Evolutionary conservation across 2,797 vertebrate genomes (phyloP).

Genomic region (Chelon labrosus): DNA sequence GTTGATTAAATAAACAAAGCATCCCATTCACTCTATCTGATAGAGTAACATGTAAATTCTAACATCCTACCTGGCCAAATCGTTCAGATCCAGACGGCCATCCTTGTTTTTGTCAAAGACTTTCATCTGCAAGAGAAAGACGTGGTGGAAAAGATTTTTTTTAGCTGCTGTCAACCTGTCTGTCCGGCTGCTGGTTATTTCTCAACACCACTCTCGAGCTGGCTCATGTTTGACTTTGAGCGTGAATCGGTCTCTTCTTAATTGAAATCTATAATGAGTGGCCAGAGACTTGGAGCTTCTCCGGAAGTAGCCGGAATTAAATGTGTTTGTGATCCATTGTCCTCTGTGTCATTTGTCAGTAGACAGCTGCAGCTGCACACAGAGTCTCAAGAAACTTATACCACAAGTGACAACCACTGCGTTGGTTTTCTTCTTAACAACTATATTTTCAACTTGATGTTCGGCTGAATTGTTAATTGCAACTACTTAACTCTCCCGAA

Average conservation of each 20-base stretch:
- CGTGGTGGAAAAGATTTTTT: neutral
- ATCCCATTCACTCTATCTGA: neutral
- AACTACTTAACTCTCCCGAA: neutral
- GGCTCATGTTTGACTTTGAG: neutral
- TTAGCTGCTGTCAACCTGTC: too few species aligned
- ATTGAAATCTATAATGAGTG: constrained; percentile 17
- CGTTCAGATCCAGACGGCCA: constrained; percentile 94
- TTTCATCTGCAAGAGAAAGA: constrained; percentile 90
- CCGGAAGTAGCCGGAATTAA: neutral
- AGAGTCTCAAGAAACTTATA: neutral
- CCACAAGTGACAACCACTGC: neutral
- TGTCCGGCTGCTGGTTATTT: neutral
- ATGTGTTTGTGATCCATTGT: neutral
- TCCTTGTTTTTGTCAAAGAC: constrained; percentile 98
- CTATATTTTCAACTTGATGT: neutral
- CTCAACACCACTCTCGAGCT: neutral
- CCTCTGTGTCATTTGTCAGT: neutral
- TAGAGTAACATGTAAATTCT: neutral
- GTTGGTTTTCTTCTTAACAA: neutral
- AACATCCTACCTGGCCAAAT: constrained; percentile 90
- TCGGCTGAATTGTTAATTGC: neutral
- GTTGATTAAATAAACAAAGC: too few species aligned
- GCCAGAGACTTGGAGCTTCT: constrained; percentile 6
- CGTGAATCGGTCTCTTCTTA: neutral
- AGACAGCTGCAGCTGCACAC: neutral